phyloP scores from a whole-genome alignment of 2,888 invertebrate genomes.

The Hipparchia sbordonii region DNA sequence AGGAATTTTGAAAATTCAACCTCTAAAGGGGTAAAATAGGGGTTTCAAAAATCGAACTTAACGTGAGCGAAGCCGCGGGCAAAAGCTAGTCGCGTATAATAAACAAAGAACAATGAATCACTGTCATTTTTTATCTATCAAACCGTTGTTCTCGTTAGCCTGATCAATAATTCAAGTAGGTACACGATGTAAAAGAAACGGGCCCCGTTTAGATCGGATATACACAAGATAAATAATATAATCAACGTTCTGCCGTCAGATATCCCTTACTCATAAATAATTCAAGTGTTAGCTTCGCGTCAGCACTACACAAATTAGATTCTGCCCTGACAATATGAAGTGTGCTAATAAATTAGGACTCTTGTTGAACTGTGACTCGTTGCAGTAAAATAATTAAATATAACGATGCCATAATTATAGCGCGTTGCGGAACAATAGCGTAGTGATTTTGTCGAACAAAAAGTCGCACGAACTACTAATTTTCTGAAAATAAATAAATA shows the following conservation, averaged over 20 bases:
- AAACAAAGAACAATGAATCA: not conserved
- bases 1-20: no score
- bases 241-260: conserved; percentile 20
- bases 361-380: conserved; percentile 10
- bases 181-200: conserved; percentile 5
- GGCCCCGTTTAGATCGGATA: not conserved
- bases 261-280: conserved; percentile 29
- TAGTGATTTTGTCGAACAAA: no score
- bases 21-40: no score
- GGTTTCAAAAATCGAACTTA: no score
- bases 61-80: no score
- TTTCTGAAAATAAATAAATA: no score
- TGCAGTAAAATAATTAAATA: not conserved
- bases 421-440: no score
- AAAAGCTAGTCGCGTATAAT: no score
- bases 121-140: not conserved
- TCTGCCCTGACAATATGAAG: conserved; percentile 24
- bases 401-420: not conserved
- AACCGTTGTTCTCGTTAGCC: not conserved
- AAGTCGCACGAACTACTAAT: no score
- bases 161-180: conserved; percentile 5
- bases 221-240: conserved; percentile 21
- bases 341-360: conserved; percentile 13
- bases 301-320: conserved; percentile 28
- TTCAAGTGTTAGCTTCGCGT: conserved; percentile 29